phyloP scores from a whole-genome alignment of 2,797 vertebrate species.

The Rousettus madagascariensis region DNA sequence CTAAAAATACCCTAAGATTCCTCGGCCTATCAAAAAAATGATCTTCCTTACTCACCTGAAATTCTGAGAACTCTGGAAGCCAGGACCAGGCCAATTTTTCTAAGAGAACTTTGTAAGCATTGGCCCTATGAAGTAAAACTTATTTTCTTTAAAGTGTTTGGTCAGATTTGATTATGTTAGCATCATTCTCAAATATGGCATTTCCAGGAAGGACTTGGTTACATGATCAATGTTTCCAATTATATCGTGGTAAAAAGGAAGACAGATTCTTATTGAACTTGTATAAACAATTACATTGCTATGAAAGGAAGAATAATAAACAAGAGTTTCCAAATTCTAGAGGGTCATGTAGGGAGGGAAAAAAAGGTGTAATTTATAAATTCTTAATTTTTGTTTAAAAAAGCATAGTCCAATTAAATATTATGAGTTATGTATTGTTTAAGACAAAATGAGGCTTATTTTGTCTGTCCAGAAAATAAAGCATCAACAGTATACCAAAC shows the following conservation, averaged over 20 bases:
- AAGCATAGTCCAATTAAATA: not conserved
- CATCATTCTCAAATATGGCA: not conserved
- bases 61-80: no score
- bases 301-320: not conserved
- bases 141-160: not conserved
- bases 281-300: not conserved
- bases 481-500: not conserved
- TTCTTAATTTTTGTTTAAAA: not conserved
- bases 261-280: not conserved
- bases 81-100: no score
- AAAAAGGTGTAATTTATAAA: not conserved
- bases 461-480: not conserved
- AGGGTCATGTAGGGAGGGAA: not conserved
- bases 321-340: not conserved
- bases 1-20: no score
- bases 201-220: not conserved
- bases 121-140: not conserved
- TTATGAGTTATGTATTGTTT: not conserved
- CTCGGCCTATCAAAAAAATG: no score
- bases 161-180: not conserved
- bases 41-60: no score
- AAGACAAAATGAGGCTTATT: not conserved
- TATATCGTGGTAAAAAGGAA: not conserved
- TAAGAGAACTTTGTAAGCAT: not conserved
- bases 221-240: not conserved